Evolutionary conservation across 2,888 invertebrate species (phyloP).

Genomic region (Germaria angustata): DNA sequence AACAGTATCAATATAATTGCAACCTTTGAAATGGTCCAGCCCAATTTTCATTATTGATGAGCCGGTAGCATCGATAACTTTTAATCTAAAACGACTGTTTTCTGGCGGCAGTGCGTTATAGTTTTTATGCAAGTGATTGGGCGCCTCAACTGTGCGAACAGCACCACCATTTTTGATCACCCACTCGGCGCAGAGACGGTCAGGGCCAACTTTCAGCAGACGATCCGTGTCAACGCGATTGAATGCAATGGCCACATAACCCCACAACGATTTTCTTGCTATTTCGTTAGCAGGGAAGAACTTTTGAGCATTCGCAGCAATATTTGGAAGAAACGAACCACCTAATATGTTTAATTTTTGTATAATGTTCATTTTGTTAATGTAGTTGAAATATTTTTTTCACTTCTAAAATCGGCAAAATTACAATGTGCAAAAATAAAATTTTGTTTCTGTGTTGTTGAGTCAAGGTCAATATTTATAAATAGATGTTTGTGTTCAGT

Average conservation of each 20-base stretch:
- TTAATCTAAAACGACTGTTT: slow-evolving; percentile 80
- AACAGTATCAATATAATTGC: slow-evolving; percentile 86
- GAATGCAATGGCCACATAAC: slow-evolving; percentile 81
- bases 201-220: slow-evolving; percentile 88
- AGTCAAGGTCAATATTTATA: too few relatives aligned
- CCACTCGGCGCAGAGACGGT: slow-evolving; percentile 96
- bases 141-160: slow-evolving; percentile 85
- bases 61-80: slow-evolving; percentile 90
- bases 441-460: background rate
- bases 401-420: too few relatives aligned
- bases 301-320: background rate
- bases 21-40: slow-evolving; percentile 89
- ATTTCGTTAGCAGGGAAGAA: background rate
- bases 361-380: slow-evolving; percentile 19
- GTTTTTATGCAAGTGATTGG: slow-evolving; percentile 82
- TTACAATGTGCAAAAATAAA: background rate
- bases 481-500: background rate
- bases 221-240: slow-evolving; percentile 86
- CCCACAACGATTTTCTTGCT: slow-evolving; percentile 72
- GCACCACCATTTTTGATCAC: slow-evolving; percentile 93
- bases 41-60: slow-evolving; percentile 92
- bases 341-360: slow-evolving; percentile 8
- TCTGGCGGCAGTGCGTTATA: slow-evolving; percentile 88
- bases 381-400: too few relatives aligned
- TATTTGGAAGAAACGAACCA: background rate